Base-by-base conservation (phyloP, 1,140 invertebrate genomes). In the Chymomyza costata region DNA sequence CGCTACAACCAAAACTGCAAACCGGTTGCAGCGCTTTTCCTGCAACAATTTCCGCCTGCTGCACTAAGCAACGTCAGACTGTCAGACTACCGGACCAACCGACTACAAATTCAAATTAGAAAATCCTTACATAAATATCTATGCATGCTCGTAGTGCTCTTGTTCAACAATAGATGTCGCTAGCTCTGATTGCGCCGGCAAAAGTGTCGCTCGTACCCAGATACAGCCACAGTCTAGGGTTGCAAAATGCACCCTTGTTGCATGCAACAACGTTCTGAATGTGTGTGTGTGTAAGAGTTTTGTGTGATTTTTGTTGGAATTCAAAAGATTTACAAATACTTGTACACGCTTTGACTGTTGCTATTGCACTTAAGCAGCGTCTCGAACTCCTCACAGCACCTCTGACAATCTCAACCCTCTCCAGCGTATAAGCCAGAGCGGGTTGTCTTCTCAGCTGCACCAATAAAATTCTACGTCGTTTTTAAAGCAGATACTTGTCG, bases 291-390 rank as follows among this genome's bases (percentile, higher is more conserved):
- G 13, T 61, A 18, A 16, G 28, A 34, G 46, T 48, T 21, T 55
- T 67, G 69, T 76, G 39, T 67, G 73, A 61, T 67, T 80, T 80
- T 46, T 57, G 73, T 49, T 78, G 73, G 73, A 80, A 80, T 80
- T 80, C 74, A 80, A 80, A 78, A 78, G 73, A 78, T 78, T 73
- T 80, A 80, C 73, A 81, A 73, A 80, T 80, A 80, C 73, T 80
- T 80, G 55, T 80, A 49, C 67, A 80, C 47, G 65, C 59, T 80
- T 67, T 67, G 63, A 46, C 21, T 58, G 53, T 56, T 61, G 55
- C 47, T 35, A 48, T 62, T 80, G 71, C 73, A 80, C 71, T 78
- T 73, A 60, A 60, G 73, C 73, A 80, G 53, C 66, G 65, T 47
- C 35, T 51, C 38, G 47, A 46, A 37, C n/a, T n/a, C 14, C 18